Conservation (phyloP, 2,888 invertebrate species). For the Sarcophaga subvicina region DNA sequence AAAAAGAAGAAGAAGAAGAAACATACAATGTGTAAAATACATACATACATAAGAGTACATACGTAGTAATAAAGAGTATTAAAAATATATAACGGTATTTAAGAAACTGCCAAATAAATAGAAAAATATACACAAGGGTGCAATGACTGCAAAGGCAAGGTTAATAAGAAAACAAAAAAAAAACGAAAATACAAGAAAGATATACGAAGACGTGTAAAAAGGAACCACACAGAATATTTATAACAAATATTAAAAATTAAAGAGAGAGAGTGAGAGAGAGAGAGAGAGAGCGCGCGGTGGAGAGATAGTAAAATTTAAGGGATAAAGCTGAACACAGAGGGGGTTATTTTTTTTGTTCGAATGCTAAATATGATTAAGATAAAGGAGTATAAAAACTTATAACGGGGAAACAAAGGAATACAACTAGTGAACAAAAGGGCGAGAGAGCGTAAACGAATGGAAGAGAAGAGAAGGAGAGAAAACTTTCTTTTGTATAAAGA, state of each 20-base stretch:
- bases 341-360: too few relatives aligned
- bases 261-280: neutral
- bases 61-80: slow-evolving; percentile 15
- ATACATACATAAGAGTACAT: neutral
- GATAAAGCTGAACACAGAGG: too few relatives aligned
- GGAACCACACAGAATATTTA: too few relatives aligned
- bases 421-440: neutral
- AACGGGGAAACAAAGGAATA: slow-evolving; percentile 51
- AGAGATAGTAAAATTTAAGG: too few relatives aligned
- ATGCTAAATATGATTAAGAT: slow-evolving; percentile 49
- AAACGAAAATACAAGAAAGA: neutral
- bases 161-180: slow-evolving; percentile 53
- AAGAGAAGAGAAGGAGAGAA: neutral
- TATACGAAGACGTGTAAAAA: too few relatives aligned
- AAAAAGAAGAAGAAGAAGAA: slow-evolving; percentile 28
- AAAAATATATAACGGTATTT: slow-evolving; percentile 49
- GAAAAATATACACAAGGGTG: slow-evolving; percentile 73
- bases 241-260: too few relatives aligned
- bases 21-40: neutral
- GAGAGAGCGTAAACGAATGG: slow-evolving; percentile 4
- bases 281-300: neutral
- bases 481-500: slow-evolving; percentile 37
- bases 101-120: slow-evolving; percentile 36
- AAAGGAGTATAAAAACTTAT: slow-evolving; percentile 26
- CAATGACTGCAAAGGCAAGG: slow-evolving; percentile 74